Evolutionary conservation across 2,113 vertebrate genomes (phyloP), one percentile per base, ranked within the genome.

Genomic region (Onychorhynchus coronatus): DNA sequence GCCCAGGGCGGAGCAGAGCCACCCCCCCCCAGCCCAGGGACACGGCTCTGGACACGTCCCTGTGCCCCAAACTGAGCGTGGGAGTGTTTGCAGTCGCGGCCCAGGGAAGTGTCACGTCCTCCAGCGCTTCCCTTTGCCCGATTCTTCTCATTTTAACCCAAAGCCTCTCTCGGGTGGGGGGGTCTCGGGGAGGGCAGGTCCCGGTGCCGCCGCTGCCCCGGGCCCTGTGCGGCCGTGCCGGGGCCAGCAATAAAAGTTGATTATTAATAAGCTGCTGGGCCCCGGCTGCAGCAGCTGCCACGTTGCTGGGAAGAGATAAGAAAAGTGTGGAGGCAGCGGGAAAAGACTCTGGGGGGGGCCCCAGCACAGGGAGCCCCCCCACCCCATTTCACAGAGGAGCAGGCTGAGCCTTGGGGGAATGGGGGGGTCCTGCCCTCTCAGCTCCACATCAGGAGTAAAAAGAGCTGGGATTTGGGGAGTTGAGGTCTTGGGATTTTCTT

Each of bases 261-360:
- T 92, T 59, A 83, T 92, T 91, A 96, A 90, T 79, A 33, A 39
- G 44, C 50, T 25, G 70, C 33, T 50, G 6, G 81, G 85, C 71
- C 61, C n/a, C 1, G 6, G n/a, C 73, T 1, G 2, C 5, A 4
- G 92, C 62, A 50, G 90, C 84, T 46, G 87, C 14, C 5, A n/a
- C 4, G 7, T 33, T 49, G 80, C 80, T 63, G 79, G 66, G 81
- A 58, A 72, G 76, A 68, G 92, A 92, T 81, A 37, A 96, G 50
- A 47, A 22, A 77, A 70, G 8, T 35, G 70, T 31, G 1, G 82
- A 90, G 58, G 42, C 79, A 85, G 83, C 8, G 0, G 63, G 84
- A 77, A 85, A 72, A 81, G 23, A 6, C 0, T 3, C 12, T 1
- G 1, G 56, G 41, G 31, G 55, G 61, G 33, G 14, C 39, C n/a